Percentiles rank a stretch among this genome's conserved stretches.
These are phyloP conservation scores for Schizopygopsis malacanthus DNA, from an alignment of 2,797 vertebrate genomes.

Conservation along the genomic window DNA sequence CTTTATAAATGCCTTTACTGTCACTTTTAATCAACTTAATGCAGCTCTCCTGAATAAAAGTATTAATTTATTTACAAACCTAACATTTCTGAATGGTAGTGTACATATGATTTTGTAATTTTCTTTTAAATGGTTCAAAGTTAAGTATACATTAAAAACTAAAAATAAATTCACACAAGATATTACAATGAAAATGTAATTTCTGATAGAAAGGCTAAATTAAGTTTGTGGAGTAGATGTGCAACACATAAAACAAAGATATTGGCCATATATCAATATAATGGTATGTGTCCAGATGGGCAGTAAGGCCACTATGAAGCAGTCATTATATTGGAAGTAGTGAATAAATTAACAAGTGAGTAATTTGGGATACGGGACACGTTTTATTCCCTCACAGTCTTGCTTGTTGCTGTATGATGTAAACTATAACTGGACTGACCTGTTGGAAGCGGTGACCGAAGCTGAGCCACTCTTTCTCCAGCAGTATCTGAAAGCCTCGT, in stretches of 20 bases:
- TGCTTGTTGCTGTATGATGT: background rate
- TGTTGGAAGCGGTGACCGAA: constrained; percentile 96
- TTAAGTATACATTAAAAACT: background rate
- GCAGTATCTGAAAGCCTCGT: constrained; percentile 89
- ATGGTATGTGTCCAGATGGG: background rate
- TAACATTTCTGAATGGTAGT: background rate
- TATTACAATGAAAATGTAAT: background rate
- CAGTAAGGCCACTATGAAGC: background rate
- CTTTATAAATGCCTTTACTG: background rate
- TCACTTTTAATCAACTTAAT: background rate
- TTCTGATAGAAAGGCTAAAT: background rate
- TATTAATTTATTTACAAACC: background rate
- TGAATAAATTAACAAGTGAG: background rate
- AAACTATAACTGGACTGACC: constrained; percentile 69
- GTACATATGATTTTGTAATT: background rate
- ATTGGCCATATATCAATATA: background rate
- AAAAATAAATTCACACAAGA: background rate
- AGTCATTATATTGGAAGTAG: background rate
- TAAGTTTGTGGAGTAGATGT: background rate
- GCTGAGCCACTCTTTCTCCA: constrained; percentile 98
- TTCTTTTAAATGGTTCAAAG: background rate
- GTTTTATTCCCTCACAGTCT: background rate
- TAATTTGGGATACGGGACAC: background rate
- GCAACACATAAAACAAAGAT: background rate
- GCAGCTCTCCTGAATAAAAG: background rate